Evolutionary conservation across 2,888 invertebrate species (phyloP).

Genomic region (Exocentrus adspersus): DNA sequence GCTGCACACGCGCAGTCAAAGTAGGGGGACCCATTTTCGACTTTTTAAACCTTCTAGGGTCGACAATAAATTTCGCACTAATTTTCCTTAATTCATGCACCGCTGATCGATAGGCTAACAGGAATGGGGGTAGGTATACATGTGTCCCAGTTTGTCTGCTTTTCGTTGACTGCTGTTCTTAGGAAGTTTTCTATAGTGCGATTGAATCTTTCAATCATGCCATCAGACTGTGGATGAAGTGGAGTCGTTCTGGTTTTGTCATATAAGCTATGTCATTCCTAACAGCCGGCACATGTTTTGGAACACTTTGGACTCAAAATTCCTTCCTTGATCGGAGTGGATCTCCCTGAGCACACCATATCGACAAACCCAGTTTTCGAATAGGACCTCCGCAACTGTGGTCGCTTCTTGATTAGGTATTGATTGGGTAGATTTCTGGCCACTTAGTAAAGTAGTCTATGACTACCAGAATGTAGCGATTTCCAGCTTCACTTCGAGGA

Average conservation of each 20-base stretch:
- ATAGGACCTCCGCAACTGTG: slow-evolving; percentile 46
- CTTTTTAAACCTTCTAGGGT: no score
- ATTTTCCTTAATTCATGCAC: slow-evolving; percentile 14
- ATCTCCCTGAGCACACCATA: slow-evolving; percentile 34
- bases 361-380: slow-evolving; percentile 37
- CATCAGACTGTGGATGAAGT: slow-evolving; percentile 50
- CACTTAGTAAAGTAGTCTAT: slow-evolving; percentile 44
- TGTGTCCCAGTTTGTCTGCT: no score
- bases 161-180: slow-evolving; percentile 16
- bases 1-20: no score
- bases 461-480: slow-evolving; percentile 34
- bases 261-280: no score
- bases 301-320: slow-evolving; percentile 44
- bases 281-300: slow-evolving; percentile 41
- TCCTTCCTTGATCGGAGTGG: slow-evolving; percentile 38
- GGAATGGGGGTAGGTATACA: background rate
- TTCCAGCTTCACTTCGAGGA: slow-evolving; percentile 32
- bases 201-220: slow-evolving; percentile 50
- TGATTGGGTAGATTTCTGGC: slow-evolving; percentile 48
- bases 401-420: slow-evolving; percentile 48
- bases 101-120: slow-evolving; percentile 25
- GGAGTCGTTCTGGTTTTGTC: slow-evolving; percentile 50
- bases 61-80: no score
- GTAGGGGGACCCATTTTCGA: no score
- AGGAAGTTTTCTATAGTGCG: slow-evolving; percentile 35